Conservation (phyloP, 1,140 invertebrate species). For the Branchinecta lynchi region DNA sequence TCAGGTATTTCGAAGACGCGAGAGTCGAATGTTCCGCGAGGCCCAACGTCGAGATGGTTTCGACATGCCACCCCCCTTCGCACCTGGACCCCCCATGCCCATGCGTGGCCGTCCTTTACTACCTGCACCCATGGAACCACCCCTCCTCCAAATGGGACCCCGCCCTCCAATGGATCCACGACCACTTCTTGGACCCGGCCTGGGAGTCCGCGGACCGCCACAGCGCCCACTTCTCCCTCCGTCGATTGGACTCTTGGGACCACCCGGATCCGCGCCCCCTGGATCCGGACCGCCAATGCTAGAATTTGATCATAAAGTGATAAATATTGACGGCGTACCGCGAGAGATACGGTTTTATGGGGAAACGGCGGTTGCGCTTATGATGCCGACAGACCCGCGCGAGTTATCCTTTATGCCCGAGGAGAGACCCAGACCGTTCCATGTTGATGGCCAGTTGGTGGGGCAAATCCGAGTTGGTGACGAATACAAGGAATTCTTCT, state of each 20-base stretch:
- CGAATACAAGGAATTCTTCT: conserved; percentile 28
- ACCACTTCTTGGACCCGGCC: background rate
- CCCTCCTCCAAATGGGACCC: background rate
- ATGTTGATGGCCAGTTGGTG: conserved; percentile 21
- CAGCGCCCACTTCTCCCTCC: conserved; percentile 11
- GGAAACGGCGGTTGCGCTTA: conserved; percentile 62
- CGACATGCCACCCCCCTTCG: background rate
- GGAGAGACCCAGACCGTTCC: conserved; percentile 27
- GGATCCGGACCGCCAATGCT: background rate
- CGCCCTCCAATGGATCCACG: background rate
- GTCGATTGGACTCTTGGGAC: background rate
- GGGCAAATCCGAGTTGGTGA: conserved; percentile 24
- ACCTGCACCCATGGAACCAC: background rate
- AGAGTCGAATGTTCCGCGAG: conserved; percentile 56
- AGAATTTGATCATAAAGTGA: conserved; percentile 43
- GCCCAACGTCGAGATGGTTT: conserved; percentile 45
- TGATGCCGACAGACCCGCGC: conserved; percentile 63
- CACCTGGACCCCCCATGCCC: background rate
- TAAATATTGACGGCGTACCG: conserved; percentile 62
- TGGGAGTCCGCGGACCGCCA: conserved; percentile 7
- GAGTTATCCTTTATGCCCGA: conserved; percentile 57
- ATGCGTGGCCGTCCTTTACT: no score
- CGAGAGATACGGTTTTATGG: conserved; percentile 74
- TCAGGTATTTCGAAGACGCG: conserved; percentile 54
- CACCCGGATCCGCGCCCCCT: background rate